Evolutionary conservation across 2,888 invertebrate species (phyloP).

Genomic region (Eupelmus urozonus): DNA sequence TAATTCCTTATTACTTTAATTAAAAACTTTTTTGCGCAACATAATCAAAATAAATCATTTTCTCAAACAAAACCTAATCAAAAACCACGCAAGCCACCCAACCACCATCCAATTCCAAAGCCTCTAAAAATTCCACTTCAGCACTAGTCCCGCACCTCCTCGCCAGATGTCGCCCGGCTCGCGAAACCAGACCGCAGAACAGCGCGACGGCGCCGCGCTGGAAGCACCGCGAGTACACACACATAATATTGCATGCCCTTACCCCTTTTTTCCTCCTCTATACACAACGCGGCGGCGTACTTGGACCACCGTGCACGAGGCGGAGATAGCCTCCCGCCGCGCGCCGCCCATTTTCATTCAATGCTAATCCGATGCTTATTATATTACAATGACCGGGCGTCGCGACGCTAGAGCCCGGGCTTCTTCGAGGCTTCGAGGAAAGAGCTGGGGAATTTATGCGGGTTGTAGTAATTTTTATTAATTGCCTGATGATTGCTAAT

Average conservation of each 20-base stretch:
- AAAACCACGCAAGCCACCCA: too few species aligned
- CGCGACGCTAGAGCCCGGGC: neutral
- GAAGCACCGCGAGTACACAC: neutral
- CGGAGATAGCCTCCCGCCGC: slow-evolving; percentile 65
- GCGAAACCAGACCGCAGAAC: neutral
- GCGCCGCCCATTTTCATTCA: slow-evolving; percentile 75
- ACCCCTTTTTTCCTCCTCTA: neutral
- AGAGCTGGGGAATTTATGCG: slow-evolving; percentile 32
- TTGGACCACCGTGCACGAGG: neutral
- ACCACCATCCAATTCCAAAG: too few species aligned
- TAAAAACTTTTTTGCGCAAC: too few species aligned
- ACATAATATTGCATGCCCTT: neutral
- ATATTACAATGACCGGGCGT: slow-evolving; percentile 73
- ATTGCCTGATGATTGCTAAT: slow-evolving; percentile 42
- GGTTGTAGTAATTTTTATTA: slow-evolving; percentile 50
- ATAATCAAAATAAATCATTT: too few species aligned
- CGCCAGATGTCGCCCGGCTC: slow-evolving; percentile 20
- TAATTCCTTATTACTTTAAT: too few species aligned
- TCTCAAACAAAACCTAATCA: neutral
- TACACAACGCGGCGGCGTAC: too few species aligned
- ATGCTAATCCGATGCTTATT: slow-evolving; percentile 77
- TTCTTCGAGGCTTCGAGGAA: neutral
- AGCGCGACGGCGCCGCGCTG: slow-evolving; percentile 15
- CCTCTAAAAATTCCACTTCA: too few species aligned
- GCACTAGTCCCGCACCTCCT: too few species aligned